Conservation (phyloP, 2,888 invertebrate species). For the Drosophila borborema region DNA sequence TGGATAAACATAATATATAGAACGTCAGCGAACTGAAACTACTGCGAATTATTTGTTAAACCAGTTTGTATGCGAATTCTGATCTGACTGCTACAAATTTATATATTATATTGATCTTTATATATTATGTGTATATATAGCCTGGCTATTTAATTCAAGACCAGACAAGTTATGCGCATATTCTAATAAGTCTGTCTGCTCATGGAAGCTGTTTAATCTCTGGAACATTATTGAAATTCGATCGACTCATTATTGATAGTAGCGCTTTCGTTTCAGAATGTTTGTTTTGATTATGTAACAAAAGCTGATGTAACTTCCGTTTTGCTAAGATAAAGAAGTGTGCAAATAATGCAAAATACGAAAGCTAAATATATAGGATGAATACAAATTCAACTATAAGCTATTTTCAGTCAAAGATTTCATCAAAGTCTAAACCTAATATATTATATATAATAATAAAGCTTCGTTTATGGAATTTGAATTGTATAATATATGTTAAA, state of each 20-base stretch:
- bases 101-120: background rate
- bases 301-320: constrained; percentile 23
- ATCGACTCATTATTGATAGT: constrained; percentile 27
- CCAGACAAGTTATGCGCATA: constrained; percentile 48
- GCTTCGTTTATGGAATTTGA: background rate
- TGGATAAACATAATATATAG: constrained; percentile 10
- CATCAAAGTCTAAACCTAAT: background rate
- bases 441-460: background rate
- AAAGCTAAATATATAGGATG: background rate
- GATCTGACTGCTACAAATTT: constrained; percentile 14
- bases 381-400: background rate
- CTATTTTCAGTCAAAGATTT: background rate
- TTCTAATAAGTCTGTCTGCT: constrained; percentile 29
- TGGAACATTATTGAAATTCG: constrained; percentile 38
- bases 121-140: constrained; percentile 3
- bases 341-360: background rate
- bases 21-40: constrained; percentile 37
- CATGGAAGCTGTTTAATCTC: constrained; percentile 35
- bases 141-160: constrained; percentile 20
- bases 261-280: constrained; percentile 17
- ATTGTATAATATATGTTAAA: background rate
- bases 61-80: constrained; percentile 44
- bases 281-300: constrained; percentile 17
- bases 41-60: constrained; percentile 39
- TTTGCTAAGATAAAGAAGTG: constrained; percentile 1